Conservation (phyloP, 2,888 invertebrate genomes). For the Acleris cristana region DNA sequence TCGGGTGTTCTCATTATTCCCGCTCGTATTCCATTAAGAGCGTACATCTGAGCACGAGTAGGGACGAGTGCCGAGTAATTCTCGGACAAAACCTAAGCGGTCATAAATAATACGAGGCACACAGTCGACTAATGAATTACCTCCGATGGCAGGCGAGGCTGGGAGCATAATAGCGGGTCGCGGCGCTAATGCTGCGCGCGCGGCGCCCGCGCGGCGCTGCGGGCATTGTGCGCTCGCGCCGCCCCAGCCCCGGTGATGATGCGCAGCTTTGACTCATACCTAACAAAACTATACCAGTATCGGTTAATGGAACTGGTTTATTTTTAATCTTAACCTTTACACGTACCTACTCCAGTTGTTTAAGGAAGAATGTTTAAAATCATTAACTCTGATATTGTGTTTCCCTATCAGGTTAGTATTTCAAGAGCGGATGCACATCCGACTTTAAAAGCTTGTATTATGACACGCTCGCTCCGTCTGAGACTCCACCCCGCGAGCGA, state of each 20-base stretch:
- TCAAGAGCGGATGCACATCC: no score
- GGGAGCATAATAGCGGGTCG: constrained; percentile 63
- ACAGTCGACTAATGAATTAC: constrained; percentile 78
- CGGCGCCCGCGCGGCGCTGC: constrained; percentile 47
- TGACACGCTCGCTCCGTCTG: constrained; percentile 8
- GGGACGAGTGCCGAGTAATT: constrained; percentile 57
- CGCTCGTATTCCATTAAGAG: constrained; percentile 58
- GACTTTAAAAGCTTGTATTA: constrained; percentile 40
- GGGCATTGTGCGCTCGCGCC: constrained; percentile 44
- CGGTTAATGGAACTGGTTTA: no score
- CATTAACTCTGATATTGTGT: no score
- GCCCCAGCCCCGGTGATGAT: constrained; percentile 27
- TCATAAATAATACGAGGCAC: constrained; percentile 74
- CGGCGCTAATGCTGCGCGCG: constrained; percentile 40
- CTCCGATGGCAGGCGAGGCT: constrained; percentile 59
- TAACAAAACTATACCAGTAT: no score
- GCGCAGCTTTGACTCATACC: constrained; percentile 42
- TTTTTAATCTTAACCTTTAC: no score
- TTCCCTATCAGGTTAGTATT: no score
- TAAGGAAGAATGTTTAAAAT: no score
- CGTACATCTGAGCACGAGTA: constrained; percentile 58
- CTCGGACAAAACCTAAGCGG: constrained; percentile 69
- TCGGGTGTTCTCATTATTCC: constrained; percentile 65
- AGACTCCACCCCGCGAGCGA: constrained; percentile 41
- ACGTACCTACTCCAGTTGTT: no score